Conservation (phyloP, 2,888 invertebrate genomes). For the Deilephila elpenor region DNA sequence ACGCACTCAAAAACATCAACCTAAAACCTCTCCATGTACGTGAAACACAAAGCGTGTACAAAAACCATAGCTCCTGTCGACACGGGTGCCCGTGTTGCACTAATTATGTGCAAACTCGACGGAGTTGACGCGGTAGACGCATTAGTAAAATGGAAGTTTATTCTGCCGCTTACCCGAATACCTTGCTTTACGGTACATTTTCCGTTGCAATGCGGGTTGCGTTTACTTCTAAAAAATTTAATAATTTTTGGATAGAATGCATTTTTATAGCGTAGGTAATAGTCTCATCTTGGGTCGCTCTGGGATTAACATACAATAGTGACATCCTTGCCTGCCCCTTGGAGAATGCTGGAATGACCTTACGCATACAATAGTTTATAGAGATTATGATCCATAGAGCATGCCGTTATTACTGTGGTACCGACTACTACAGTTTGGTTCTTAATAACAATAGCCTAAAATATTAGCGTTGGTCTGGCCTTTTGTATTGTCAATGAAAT, state of each 20-base stretch:
- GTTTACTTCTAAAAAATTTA: neutral
- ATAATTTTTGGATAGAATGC: neutral
- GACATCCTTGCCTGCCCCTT: too few species aligned
- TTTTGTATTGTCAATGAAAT: neutral
- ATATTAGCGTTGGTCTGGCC: neutral
- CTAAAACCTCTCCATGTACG: neutral
- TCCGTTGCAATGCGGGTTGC: slow-evolving; percentile 1
- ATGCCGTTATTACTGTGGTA: too few species aligned
- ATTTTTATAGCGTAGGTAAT: neutral
- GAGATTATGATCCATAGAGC: too few species aligned
- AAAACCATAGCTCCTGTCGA: slow-evolving; percentile 26
- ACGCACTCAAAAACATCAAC: neutral
- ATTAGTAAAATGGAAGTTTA: slow-evolving; percentile 40
- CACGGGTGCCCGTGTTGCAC: slow-evolving; percentile 25
- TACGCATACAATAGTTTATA: too few species aligned
- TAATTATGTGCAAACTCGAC: slow-evolving; percentile 42
- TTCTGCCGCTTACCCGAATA: slow-evolving; percentile 31
- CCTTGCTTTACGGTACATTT: slow-evolving; percentile 26
- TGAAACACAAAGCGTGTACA: slow-evolving; percentile 19
- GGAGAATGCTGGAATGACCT: too few species aligned
- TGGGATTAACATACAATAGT: too few species aligned
- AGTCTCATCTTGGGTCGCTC: neutral
- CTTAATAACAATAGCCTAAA: too few species aligned
- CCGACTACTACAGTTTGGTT: too few species aligned
- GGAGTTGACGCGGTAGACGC: slow-evolving; percentile 36